These are phyloP conservation scores for Apus apus DNA, from an alignment of 2,113 vertebrate genomes.

Conservation along the genomic window DNA sequence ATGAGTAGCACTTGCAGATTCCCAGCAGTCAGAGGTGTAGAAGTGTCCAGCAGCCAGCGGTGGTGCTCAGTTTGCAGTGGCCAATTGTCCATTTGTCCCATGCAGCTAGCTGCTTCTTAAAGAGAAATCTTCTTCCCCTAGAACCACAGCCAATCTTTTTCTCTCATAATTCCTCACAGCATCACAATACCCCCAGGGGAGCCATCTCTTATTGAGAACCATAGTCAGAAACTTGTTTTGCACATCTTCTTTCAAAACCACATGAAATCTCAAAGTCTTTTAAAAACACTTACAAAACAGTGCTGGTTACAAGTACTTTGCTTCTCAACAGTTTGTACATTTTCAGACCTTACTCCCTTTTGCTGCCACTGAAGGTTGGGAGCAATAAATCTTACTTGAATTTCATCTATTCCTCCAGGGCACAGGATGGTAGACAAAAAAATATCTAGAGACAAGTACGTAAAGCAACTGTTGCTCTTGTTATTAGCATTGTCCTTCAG, in stretches of 20 bases:
- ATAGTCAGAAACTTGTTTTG: neutral
- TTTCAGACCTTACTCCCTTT: neutral
- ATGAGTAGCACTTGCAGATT: too few species aligned
- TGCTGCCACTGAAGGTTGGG: neutral
- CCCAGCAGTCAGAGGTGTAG: too few species aligned
- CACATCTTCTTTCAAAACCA: neutral
- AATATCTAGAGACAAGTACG: neutral
- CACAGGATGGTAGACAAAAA: neutral
- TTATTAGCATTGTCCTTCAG: neutral
- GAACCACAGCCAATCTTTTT: neutral
- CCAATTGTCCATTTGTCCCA: too few species aligned
- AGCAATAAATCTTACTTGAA: neutral
- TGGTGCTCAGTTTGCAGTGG: too few species aligned
- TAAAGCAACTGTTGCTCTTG: neutral
- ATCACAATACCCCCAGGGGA: neutral
- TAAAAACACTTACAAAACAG: neutral
- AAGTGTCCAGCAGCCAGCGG: too few species aligned
- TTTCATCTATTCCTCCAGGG: neutral
- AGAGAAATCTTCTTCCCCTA: neutral
- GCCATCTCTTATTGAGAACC: neutral
- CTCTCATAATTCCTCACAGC: too few species aligned
- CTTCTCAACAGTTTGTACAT: neutral
- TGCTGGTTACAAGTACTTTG: neutral
- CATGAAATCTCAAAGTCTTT: neutral
- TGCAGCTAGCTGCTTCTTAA: neutral